phyloP scores from a whole-genome alignment of 2,888 invertebrate species.

The Lamellibrachia satsuma region DNA sequence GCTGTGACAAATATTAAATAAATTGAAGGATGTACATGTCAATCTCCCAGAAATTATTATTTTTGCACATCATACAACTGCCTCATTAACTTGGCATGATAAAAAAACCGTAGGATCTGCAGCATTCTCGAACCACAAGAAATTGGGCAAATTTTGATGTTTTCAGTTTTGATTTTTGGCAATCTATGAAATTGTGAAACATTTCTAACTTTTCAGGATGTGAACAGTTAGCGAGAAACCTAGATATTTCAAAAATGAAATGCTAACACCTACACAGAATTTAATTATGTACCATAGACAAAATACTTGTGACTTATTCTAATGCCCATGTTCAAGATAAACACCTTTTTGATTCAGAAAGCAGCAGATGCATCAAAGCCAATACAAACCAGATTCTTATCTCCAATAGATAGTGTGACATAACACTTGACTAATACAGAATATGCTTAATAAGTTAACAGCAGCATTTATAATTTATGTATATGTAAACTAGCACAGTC shows the following conservation, averaged over 20 bases:
- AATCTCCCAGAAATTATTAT: not conserved
- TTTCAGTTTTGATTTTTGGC: not conserved
- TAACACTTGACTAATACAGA: not conserved
- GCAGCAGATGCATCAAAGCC: not conserved
- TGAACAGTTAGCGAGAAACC: not conserved
- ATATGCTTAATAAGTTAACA: not conserved
- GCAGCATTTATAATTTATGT: not conserved
- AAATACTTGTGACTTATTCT: not conserved
- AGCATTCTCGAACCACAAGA: not conserved
- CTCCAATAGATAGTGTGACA: not conserved
- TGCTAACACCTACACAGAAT: not conserved
- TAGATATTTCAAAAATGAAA: conserved; percentile 6
- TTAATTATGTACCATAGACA: not conserved
- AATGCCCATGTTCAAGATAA: not conserved
- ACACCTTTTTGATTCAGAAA: not conserved
- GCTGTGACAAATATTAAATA: not conserved
- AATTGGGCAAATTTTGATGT: not conserved
- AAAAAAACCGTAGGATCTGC: not conserved
- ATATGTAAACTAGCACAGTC: not conserved
- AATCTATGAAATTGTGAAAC: not conserved
- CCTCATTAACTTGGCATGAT: no score
- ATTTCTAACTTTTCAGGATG: not conserved
- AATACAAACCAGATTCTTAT: not conserved
- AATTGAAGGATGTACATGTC: not conserved
- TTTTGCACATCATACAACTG: no score